Evolutionary conservation across 1,140 invertebrate species (phyloP).

Genomic region (Bacillus rossius): DNA sequence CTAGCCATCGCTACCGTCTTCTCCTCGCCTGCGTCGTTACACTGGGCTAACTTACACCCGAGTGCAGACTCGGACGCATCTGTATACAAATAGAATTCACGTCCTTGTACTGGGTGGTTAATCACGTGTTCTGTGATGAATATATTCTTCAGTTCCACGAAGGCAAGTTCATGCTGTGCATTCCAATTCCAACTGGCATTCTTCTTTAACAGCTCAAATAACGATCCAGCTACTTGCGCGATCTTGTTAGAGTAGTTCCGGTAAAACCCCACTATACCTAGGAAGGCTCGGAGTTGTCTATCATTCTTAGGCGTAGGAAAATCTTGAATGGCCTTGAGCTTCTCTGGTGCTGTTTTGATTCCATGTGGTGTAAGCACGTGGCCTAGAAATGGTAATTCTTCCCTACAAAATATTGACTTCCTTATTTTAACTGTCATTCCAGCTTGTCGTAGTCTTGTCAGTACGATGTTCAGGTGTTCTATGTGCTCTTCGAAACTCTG

Average conservation of each 20-base stretch:
- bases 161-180: constrained; percentile 20
- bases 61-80: constrained; percentile 27
- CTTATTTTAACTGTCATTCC: constrained; percentile 23
- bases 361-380: constrained; percentile 24
- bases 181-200: constrained; percentile 13
- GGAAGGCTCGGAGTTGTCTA: constrained; percentile 33
- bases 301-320: constrained; percentile 29
- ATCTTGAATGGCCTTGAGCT: constrained; percentile 27
- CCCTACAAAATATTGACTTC: constrained; percentile 24
- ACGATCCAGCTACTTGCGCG: constrained; percentile 18
- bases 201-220: constrained; percentile 31
- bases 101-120: constrained; percentile 22
- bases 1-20: constrained; percentile 24
- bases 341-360: constrained; percentile 31
- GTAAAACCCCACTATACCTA: constrained; percentile 38
- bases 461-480: constrained; percentile 16
- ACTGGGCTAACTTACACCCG: constrained; percentile 28
- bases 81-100: constrained; percentile 28
- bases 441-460: constrained; percentile 18
- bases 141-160: constrained; percentile 17
- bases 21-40: constrained; percentile 10
- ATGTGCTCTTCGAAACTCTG: constrained; percentile 23
- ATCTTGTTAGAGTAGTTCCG: constrained; percentile 29
- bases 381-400: constrained; percentile 23
- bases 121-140: constrained; percentile 26